Conservation (phyloP, 2,797 vertebrate genomes). For the Typhlichthys subterraneus region DNA sequence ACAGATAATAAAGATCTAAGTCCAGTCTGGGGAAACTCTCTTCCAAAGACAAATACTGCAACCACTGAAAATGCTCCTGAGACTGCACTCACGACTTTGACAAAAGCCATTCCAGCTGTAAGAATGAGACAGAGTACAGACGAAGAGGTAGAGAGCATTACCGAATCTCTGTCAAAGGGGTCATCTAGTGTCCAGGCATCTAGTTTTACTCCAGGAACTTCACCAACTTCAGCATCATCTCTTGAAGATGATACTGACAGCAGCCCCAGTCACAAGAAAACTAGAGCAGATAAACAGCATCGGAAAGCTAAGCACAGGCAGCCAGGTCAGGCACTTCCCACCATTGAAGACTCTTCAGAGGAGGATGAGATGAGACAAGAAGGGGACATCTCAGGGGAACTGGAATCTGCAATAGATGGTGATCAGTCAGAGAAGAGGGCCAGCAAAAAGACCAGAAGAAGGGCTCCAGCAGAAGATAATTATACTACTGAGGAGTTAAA, state of each 20-base stretch:
- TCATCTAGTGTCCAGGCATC: slow-evolving; percentile 94
- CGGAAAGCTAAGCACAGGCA: slow-evolving; percentile 91
- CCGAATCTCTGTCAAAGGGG: slow-evolving; percentile 91
- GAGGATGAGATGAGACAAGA: slow-evolving; percentile 88
- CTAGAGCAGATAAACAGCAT: slow-evolving; percentile 89
- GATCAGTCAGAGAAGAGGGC: slow-evolving; percentile 82
- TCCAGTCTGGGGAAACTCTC: slow-evolving; percentile 64
- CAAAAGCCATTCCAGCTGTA: slow-evolving; percentile 61
- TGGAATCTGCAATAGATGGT: slow-evolving; percentile 82
- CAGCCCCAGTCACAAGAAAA: slow-evolving; percentile 89
- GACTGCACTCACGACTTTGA: slow-evolving; percentile 44
- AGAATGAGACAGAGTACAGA: slow-evolving; percentile 72
- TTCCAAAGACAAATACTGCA: slow-evolving; percentile 73
- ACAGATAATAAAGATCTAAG: slow-evolving; percentile 77
- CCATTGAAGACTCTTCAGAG: slow-evolving; percentile 95
- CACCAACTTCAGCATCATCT: slow-evolving; percentile 95
- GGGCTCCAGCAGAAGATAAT: slow-evolving; percentile 82
- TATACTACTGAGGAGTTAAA: slow-evolving; percentile 87
- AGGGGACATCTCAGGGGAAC: slow-evolving; percentile 82
- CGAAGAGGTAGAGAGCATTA: slow-evolving; percentile 92
- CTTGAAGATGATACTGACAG: slow-evolving; percentile 98
- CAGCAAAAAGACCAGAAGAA: slow-evolving; percentile 84
- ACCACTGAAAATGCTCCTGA: slow-evolving; percentile 66
- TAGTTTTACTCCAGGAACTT: slow-evolving; percentile 92
- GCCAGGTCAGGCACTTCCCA: slow-evolving; percentile 87